phyloP scores from a whole-genome alignment of 2,888 invertebrate species.

The Drosophila maculinotata region DNA sequence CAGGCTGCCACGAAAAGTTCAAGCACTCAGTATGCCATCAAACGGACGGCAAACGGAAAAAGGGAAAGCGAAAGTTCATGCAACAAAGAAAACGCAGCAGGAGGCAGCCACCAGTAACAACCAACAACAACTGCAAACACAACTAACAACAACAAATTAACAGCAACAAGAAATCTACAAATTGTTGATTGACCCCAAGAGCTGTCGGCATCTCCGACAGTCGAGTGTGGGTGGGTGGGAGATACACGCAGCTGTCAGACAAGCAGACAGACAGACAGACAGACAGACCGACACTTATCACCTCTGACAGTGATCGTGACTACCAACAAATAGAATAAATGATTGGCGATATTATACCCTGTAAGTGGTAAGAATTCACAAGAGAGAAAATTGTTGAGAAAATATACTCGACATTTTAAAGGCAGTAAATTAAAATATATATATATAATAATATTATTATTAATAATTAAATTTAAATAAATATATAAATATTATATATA shows the following conservation, averaged over 20 bases:
- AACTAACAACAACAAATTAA: slow-evolving; percentile 33
- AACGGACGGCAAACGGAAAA: slow-evolving; percentile 52
- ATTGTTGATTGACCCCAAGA: slow-evolving; percentile 68
- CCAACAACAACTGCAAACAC: slow-evolving; percentile 20
- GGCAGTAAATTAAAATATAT: too few species aligned
- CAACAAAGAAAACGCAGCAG: slow-evolving; percentile 64
- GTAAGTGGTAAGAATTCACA: background rate
- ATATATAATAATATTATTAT: too few species aligned
- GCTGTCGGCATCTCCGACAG: slow-evolving; percentile 39
- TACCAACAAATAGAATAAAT: slow-evolving; percentile 15
- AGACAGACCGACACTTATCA: slow-evolving; percentile 58
- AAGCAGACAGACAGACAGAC: slow-evolving; percentile 16
- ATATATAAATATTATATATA: too few species aligned
- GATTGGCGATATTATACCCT: slow-evolving; percentile 14
- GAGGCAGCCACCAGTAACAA: slow-evolving; percentile 51
- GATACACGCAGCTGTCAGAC: slow-evolving; percentile 43
- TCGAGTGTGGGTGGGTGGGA: slow-evolving; percentile 49
- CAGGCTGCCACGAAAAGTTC: slow-evolving; percentile 54
- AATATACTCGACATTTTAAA: too few species aligned
- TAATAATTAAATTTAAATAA: too few species aligned
- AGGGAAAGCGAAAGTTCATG: slow-evolving; percentile 76
- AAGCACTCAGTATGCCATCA: slow-evolving; percentile 62
- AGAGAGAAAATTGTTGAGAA: background rate
- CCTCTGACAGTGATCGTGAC: slow-evolving; percentile 67
- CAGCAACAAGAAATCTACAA: slow-evolving; percentile 50